These are phyloP conservation scores for Conchocele bisecta DNA, from an alignment of 2,888 invertebrate genomes.

Conservation along the genomic window DNA sequence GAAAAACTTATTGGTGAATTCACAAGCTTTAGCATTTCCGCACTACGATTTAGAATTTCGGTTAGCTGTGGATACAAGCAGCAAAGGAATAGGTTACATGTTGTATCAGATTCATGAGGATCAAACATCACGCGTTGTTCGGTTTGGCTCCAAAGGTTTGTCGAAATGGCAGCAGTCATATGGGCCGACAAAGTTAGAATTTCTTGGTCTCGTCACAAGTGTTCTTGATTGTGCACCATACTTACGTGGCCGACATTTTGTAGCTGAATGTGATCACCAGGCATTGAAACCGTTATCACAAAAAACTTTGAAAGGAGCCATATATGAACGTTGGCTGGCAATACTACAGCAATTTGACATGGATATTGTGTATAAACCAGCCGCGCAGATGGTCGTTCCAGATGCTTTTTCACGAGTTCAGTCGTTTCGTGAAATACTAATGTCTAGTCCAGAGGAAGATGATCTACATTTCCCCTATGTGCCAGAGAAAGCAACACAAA, in stretches of 20 bases:
- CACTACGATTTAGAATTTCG: constrained; percentile 42
- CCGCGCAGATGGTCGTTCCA: constrained; percentile 10
- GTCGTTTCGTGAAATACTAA: neutral
- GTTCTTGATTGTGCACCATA: neutral
- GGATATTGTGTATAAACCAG: constrained; percentile 18
- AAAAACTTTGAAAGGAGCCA: constrained; percentile 14
- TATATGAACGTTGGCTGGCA: constrained; percentile 16
- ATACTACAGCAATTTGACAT: constrained; percentile 23
- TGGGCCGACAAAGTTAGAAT: constrained; percentile 53
- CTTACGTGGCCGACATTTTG: neutral
- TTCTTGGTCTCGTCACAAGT: constrained; percentile 40
- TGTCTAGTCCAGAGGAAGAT: constrained; percentile 17
- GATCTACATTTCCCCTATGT: constrained; percentile 19
- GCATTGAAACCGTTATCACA: neutral
- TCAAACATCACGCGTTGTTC: constrained; percentile 21
- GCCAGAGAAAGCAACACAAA: neutral
- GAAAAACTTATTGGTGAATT: constrained; percentile 35
- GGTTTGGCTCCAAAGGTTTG: constrained; percentile 42
- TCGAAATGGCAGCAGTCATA: constrained; percentile 31
- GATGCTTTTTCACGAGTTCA: constrained; percentile 1
- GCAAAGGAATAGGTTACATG: constrained; percentile 53
- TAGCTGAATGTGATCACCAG: constrained; percentile 51
- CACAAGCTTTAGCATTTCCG: constrained; percentile 52
- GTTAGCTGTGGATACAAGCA: constrained; percentile 49
- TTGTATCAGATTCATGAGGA: constrained; percentile 39